Evolutionary conservation across 2,888 invertebrate species (phyloP).

Genomic region (Epinotia nisella): DNA sequence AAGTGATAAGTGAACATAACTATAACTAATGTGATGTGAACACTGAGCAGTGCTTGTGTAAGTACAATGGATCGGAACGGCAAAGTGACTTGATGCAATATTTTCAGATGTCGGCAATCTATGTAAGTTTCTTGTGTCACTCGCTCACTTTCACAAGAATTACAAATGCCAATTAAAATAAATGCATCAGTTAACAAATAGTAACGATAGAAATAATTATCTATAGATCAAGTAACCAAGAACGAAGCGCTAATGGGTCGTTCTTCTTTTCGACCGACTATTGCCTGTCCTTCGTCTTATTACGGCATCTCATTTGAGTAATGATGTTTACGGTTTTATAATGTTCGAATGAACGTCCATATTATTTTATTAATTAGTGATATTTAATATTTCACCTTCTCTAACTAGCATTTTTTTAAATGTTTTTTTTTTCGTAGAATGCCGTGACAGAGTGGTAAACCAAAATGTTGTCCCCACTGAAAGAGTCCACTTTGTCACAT

Average conservation of each 20-base stretch:
- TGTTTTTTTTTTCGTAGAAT: too few species aligned
- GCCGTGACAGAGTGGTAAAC: too few species aligned
- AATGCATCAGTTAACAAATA: constrained; percentile 21
- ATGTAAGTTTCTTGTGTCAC: constrained; percentile 27
- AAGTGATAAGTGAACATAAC: constrained; percentile 12
- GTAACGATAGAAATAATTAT: constrained; percentile 22
- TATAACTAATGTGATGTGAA: constrained; percentile 24
- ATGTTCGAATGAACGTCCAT: too few species aligned
- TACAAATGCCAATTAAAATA: constrained; percentile 23
- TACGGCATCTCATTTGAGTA: too few species aligned
- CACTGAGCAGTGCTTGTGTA: constrained; percentile 30
- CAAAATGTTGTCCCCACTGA: too few species aligned
- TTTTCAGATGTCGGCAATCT: constrained; percentile 27
- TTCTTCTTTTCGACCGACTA: too few species aligned
- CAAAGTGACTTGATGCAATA: constrained; percentile 28
- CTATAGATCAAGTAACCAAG: constrained; percentile 18
- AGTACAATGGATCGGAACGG: constrained; percentile 27
- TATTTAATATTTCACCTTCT: too few species aligned
- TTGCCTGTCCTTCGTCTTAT: too few species aligned
- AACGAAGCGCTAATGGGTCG: constrained; percentile 25
- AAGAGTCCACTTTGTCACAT: too few species aligned
- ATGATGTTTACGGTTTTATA: too few species aligned
- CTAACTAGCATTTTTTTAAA: too few species aligned
- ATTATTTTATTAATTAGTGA: too few species aligned
- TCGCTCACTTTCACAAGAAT: constrained; percentile 23